Base-by-base conservation (phyloP, 2,113 vertebrate genomes). In the Sylvietta virens region DNA sequence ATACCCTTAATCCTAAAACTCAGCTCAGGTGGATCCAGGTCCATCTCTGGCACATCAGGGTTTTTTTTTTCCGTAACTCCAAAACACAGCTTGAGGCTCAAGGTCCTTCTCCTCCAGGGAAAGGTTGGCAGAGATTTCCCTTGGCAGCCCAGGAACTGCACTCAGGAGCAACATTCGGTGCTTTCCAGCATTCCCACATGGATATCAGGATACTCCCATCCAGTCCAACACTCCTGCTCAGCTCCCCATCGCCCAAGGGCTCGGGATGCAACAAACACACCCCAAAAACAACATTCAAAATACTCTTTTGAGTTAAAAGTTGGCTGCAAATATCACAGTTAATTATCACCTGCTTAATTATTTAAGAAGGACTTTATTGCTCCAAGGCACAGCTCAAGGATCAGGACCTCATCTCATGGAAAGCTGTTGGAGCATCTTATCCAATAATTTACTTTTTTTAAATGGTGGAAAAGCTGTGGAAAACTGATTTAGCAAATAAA, bases 311-410 rank as follows among this genome's bases (percentile, higher is more conserved):
- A 2, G 0, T 67, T 79, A 47, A 72, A 71, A 85, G 44, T 1
- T 4, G 4, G 51, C 67, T 62, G 39, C 33, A 60, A 88, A 50
- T 45, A 33, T 2, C 1, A 7, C 50, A 60, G 42, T 81, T 86
- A 66, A 95, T 93, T 86, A 79, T 56, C 28, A 53, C 10, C 42
- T 37, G 13, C 22, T 77, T 56, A 92, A 78, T 94, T 92, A 88
- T 72, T 92, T 77, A 83, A 64, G 37, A 82, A 77, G 62, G 64
- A 44, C 39, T 87, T 81, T 37, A 91, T 40, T 70, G 37, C 7
- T 86, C 67, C 15, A 27, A 71, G 39, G 48, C 39, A 67, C 47
- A 76, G 66, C 33, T 23, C 56, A 71, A 74, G 48, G 62, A 80
- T 33, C 26, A 24, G 48, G 58, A 62, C 27, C 13, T 45, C 42